phyloP scores from a whole-genome alignment of 2,888 invertebrate genomes.

The Sepiola atlantica region DNA sequence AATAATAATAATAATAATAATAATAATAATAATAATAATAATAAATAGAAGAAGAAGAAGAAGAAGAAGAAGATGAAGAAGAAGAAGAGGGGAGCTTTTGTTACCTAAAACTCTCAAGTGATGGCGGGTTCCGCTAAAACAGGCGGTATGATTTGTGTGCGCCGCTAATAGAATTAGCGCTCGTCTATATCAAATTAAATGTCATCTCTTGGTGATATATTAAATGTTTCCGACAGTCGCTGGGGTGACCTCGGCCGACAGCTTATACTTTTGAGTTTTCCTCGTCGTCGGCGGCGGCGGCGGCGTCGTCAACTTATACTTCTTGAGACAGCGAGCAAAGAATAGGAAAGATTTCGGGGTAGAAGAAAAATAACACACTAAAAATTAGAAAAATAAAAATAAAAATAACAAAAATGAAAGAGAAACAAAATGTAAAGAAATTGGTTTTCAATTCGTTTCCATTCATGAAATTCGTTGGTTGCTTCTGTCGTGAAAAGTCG shows the following conservation, averaged over 20 bases:
- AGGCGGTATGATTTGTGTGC: conserved; percentile 44
- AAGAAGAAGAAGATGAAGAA: not conserved
- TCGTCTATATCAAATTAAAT: conserved; percentile 45
- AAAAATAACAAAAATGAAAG: no score
- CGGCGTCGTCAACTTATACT: not conserved
- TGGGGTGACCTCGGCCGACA: not conserved
- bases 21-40: no score
- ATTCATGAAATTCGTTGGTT: no score
- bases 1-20: no score
- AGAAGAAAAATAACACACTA: not conserved
- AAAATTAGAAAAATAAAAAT: no score
- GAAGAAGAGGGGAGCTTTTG: not conserved
- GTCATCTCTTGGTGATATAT: conserved; percentile 45
- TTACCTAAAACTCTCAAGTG: conserved; percentile 6
- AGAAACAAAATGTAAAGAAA: no score
- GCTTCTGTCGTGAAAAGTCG: no score
- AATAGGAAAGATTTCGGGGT: not conserved
- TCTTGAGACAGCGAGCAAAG: not conserved
- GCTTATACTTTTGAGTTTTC: conserved; percentile 4
- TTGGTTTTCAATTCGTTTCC: no score
- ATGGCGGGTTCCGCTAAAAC: not conserved
- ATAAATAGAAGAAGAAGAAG: no score
- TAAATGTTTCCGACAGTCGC: conserved; percentile 42
- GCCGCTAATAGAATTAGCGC: conserved; percentile 38
- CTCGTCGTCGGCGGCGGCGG: not conserved